Conservation (phyloP, 2,888 invertebrate genomes). For the Drosophila diplacantha region DNA sequence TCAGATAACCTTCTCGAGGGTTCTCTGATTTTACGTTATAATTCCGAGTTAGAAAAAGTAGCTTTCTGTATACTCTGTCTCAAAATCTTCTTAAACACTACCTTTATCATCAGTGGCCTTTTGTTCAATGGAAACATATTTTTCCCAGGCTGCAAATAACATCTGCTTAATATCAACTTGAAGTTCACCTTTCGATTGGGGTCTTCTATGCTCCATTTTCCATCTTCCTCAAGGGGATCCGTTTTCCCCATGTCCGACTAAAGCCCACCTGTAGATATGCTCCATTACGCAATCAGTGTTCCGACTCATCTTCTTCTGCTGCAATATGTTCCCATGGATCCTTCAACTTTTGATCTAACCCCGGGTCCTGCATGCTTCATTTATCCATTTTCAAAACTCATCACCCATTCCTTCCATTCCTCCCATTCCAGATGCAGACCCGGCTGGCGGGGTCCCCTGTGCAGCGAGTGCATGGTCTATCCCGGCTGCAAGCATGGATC, state of each 20-base stretch:
- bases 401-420: slow-evolving; percentile 4
- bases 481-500: slow-evolving; percentile 98
- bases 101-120: too few relatives aligned
- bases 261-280: slow-evolving; percentile 17
- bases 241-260: neutral
- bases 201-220: slow-evolving; percentile 8
- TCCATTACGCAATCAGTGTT: slow-evolving; percentile 24
- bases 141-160: slow-evolving; percentile 4
- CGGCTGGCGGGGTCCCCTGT: slow-evolving; percentile 95
- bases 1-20: slow-evolving; percentile 7
- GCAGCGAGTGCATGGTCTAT: slow-evolving; percentile 95
- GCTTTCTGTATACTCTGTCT: neutral
- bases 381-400: slow-evolving; percentile 27
- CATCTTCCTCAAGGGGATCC: neutral
- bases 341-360: slow-evolving; percentile 23
- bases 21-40: neutral
- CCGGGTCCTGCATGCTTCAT: slow-evolving; percentile 24
- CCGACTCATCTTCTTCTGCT: neutral
- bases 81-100: neutral
- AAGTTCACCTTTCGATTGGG: slow-evolving; percentile 4
- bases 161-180: neutral
- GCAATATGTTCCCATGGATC: slow-evolving; percentile 15
- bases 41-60: neutral
- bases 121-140: neutral
- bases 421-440: slow-evolving; percentile 85